Conservation (phyloP, 2,888 invertebrate species). For the Cataglyphis livida region DNA sequence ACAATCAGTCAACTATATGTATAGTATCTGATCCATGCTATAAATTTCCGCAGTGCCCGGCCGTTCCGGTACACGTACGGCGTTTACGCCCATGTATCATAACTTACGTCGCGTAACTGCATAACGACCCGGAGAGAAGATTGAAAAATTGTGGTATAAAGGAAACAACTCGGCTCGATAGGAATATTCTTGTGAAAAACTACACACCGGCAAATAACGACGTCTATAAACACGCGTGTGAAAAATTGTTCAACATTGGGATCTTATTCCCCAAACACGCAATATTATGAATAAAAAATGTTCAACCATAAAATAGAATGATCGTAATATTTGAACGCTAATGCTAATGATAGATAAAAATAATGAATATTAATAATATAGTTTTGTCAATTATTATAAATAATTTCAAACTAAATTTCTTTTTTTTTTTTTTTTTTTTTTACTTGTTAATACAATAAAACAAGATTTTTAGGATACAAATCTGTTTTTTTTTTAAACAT, state of each 20-base stretch:
- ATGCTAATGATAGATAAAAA: not conserved
- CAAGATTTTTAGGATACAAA: not conserved
- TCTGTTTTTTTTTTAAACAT: not conserved
- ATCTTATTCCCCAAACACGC: not conserved
- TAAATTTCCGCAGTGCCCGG: conserved; percentile 18
- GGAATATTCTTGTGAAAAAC: conserved; percentile 19
- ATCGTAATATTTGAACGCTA: not conserved
- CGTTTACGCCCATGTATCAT: conserved; percentile 26
- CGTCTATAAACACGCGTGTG: not conserved
- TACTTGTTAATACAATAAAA: not conserved
- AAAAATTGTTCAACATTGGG: not conserved
- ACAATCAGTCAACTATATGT: not conserved
- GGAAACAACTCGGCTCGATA: not conserved
- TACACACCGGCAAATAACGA: not conserved
- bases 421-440: not conserved
- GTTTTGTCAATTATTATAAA: not conserved
- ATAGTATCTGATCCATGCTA: not conserved
- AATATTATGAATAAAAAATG: not conserved
- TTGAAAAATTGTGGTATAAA: conserved; percentile 38
- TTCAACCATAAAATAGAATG: not conserved
- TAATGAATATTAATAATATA: not conserved
- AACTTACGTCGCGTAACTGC: conserved; percentile 39
- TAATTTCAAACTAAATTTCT: not conserved
- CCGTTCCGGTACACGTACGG: not conserved
- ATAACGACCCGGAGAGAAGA: conserved; percentile 23